phyloP scores from a whole-genome alignment of 2,797 vertebrate species.

The Coranthus polyacanthus region DNA sequence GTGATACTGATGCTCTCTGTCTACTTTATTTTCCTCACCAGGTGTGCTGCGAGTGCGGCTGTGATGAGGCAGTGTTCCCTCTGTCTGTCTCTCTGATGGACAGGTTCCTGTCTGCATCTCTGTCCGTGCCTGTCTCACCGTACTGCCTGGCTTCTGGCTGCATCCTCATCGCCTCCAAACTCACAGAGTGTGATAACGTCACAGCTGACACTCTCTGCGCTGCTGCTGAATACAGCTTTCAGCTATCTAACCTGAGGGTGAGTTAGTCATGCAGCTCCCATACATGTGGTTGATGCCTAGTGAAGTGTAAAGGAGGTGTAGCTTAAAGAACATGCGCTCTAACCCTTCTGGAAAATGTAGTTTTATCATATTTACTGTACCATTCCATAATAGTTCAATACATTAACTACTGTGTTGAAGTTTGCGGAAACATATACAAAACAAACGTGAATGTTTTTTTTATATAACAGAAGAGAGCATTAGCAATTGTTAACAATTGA shows the following conservation, averaged over 20 bases:
- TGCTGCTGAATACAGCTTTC: constrained; percentile 80
- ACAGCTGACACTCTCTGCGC: constrained; percentile 77
- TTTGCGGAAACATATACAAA: too few species aligned
- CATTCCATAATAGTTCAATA: too few species aligned
- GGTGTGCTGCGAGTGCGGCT: constrained; percentile 84
- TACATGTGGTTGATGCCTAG: neutral
- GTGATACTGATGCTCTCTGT: neutral
- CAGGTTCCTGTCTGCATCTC: constrained; percentile 77
- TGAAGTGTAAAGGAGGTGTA: too few species aligned
- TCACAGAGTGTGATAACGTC: constrained; percentile 81
- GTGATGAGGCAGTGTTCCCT: constrained; percentile 84
- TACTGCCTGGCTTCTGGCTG: constrained; percentile 82
- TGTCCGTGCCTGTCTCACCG: constrained; percentile 74
- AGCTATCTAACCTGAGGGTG: constrained; percentile 76
- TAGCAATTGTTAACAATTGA: too few species aligned
- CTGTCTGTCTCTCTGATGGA: constrained; percentile 84
- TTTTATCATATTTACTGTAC: too few species aligned
- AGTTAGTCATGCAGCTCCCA: constrained; percentile 42
- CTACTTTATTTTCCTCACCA: constrained; percentile 34
- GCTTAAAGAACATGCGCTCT: too few species aligned
- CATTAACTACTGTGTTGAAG: too few species aligned
- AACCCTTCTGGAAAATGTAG: too few species aligned
- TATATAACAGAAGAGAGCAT: too few species aligned
- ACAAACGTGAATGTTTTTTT: too few species aligned
- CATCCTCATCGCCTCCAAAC: constrained; percentile 86